A percentile compares a stretch with the other conserved stretches of the same genome.
These are phyloP conservation scores for Xylophagus ater DNA, from an alignment of 2,888 invertebrate species.

Conservation along the genomic window DNA sequence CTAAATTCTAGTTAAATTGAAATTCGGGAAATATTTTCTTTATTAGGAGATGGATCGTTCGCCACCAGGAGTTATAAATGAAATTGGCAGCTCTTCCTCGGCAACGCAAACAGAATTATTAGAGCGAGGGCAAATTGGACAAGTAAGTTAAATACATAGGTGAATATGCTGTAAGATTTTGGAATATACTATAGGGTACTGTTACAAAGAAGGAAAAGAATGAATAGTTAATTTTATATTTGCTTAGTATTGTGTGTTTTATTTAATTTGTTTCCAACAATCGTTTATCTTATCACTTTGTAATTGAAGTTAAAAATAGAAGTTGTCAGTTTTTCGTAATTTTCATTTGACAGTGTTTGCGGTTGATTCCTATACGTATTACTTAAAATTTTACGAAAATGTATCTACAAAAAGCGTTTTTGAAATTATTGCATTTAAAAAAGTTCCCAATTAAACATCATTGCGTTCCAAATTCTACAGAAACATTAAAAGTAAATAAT, in stretches of 20 bases:
- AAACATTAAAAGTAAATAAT: constrained; percentile 11
- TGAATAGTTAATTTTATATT: too few species aligned
- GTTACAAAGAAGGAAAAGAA: too few species aligned
- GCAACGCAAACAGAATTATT: constrained; percentile 13
- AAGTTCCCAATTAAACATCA: background rate
- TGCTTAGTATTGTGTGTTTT: background rate
- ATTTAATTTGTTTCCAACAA: background rate
- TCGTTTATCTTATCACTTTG: background rate
- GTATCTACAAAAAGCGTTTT: background rate
- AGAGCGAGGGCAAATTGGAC: background rate
- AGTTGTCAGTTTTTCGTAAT: background rate
- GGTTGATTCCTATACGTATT: background rate
- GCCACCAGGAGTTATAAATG: constrained; percentile 8
- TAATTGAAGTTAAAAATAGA: background rate
- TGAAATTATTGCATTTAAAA: background rate
- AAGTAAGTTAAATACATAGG: constrained; percentile 10
- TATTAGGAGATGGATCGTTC: constrained; percentile 17
- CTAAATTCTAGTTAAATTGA: too few species aligned
- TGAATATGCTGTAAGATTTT: background rate
- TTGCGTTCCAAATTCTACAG: background rate
- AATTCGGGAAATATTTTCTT: too few species aligned
- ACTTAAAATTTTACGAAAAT: too few species aligned
- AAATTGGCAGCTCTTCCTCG: constrained; percentile 9
- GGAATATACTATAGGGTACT: background rate
- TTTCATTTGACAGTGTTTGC: background rate